phyloP scores from a whole-genome alignment of 2,797 vertebrate genomes.

The Artibeus lituratus region DNA sequence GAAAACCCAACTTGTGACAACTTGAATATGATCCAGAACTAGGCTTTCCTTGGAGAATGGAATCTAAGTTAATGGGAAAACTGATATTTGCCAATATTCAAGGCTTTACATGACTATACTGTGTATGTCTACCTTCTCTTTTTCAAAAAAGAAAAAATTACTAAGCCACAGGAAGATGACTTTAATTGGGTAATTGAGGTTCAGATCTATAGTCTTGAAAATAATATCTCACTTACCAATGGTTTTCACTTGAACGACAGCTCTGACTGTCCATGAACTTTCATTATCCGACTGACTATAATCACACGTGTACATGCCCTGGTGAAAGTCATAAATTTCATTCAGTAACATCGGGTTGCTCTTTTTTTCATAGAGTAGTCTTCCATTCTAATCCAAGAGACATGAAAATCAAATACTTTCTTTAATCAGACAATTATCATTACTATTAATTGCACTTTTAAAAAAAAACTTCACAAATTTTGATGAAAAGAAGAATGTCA shows the following conservation, averaged over 20 bases:
- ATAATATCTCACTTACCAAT: slow-evolving; percentile 73
- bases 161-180: background rate
- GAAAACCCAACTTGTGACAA: background rate
- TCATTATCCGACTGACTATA: slow-evolving; percentile 68
- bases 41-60: background rate
- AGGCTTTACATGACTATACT: background rate
- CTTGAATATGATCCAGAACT: background rate
- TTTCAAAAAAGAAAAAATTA: background rate
- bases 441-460: background rate
- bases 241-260: slow-evolving; percentile 72
- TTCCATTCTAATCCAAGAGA: slow-evolving; percentile 76
- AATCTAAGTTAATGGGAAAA: background rate
- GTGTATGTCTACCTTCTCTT: background rate
- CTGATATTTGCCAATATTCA: background rate
- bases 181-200: background rate
- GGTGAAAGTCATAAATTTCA: slow-evolving; percentile 69
- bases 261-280: slow-evolving; percentile 78
- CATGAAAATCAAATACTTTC: background rate
- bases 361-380: slow-evolving; percentile 36
- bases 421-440: background rate
- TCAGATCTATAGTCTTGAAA: background rate
- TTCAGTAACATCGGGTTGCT: slow-evolving; percentile 70
- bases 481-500: background rate
- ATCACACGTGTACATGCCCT: slow-evolving; percentile 82
- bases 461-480: background rate